Evolutionary conservation across 2,113 vertebrate species (phyloP).

Genomic region (Vidua macroura): DNA sequence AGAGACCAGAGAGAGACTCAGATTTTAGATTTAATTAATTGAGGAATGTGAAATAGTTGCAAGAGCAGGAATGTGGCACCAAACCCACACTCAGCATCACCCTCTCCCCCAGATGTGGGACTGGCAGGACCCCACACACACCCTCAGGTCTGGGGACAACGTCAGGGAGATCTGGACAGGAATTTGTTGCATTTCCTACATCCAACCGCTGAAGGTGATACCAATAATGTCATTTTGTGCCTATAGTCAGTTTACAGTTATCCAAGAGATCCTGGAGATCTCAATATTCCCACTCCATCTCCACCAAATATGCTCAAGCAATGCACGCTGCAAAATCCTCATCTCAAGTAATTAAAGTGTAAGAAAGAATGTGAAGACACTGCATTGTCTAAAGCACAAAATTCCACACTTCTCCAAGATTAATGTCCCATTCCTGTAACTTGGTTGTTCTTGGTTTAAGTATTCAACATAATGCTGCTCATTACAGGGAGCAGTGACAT

Average conservation of each 20-base stretch:
- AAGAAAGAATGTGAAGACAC: background rate
- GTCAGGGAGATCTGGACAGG: background rate
- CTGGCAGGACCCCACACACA: background rate
- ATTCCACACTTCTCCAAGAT: conserved; percentile 51
- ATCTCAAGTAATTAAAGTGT: conserved; percentile 27
- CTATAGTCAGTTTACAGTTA: background rate
- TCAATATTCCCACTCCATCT: background rate
- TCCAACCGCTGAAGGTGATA: background rate
- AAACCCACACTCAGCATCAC: background rate
- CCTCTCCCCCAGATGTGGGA: rapidly evolving
- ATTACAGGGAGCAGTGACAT: conserved; percentile 67
- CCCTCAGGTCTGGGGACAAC: background rate
- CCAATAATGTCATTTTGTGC: background rate
- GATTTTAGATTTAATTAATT: background rate
- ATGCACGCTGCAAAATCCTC: background rate
- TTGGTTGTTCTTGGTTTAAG: conserved; percentile 65
- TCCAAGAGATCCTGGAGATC: background rate
- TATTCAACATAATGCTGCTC: conserved; percentile 58
- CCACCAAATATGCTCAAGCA: background rate
- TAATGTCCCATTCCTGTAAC: conserved; percentile 46
- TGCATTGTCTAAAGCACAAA: conserved; percentile 14
- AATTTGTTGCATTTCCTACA: background rate
- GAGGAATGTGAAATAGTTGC: background rate
- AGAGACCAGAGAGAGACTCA: background rate
- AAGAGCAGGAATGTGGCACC: background rate